Conservation (phyloP, 2,797 vertebrate genomes). For the Tapera naevia region DNA sequence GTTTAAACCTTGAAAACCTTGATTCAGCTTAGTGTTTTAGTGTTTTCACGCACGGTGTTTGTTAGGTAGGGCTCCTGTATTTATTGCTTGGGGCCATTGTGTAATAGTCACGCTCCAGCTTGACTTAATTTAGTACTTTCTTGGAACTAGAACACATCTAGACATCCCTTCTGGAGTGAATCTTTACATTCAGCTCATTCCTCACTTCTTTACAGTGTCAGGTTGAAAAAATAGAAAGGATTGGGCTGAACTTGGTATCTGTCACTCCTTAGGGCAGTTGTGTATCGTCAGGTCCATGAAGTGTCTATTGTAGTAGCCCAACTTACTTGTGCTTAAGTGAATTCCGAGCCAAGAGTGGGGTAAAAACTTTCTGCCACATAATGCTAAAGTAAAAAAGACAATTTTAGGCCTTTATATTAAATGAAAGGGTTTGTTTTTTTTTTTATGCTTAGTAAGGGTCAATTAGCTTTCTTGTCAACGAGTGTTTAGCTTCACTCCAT, state of each 20-base stretch:
- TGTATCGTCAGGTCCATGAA: neutral
- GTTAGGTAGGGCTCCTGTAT: neutral
- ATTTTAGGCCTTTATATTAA: neutral
- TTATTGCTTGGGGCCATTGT: neutral
- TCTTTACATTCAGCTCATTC: neutral
- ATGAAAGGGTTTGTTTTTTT: fast-evolving
- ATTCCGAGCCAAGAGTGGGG: neutral
- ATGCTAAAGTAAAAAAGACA: neutral
- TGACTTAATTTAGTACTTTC: neutral
- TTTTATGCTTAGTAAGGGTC: neutral
- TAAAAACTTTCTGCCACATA: neutral
- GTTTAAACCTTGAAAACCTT: neutral
- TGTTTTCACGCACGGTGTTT: neutral
- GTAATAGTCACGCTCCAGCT: neutral
- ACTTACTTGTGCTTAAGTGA: neutral
- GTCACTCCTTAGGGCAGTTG: neutral
- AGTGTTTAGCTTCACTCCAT: neutral
- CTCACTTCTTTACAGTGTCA: neutral
- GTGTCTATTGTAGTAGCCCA: neutral
- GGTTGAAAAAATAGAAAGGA: neutral
- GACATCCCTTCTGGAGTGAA: neutral
- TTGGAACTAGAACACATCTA: neutral
- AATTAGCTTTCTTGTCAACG: neutral
- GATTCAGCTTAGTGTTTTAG: neutral
- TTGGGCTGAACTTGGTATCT: neutral